Evolutionary conservation across 2,797 vertebrate genomes (phyloP), one percentile per base, ranked within the genome.

Genomic region (Peromyscus aztecus): DNA sequence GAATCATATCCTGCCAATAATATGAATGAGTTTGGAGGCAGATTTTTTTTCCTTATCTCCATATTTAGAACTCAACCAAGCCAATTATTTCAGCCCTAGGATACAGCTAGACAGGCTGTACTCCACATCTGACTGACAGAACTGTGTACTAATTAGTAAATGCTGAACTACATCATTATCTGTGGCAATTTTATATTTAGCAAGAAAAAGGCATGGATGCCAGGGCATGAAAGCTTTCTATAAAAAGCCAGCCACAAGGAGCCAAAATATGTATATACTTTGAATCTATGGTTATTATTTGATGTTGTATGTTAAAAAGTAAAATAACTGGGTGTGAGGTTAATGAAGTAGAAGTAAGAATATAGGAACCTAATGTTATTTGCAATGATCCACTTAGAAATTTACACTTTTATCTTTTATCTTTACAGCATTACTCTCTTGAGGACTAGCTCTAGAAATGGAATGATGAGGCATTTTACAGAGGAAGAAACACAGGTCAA

Each of bases 1-100:
- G 6, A 92, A 90, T 16, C 71, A 29, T 57, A 90, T 78, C 90
- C 55, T 96, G 19, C 34, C 37, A 78, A 57, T 71, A 82, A 77
- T 29, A 6, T 23, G 8, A 96, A 55, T 94, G 83, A 80, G 1
- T 23, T 52, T 81, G 14, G 13, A 46, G 37, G 40, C 49, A n/a
- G 0, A 34, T 27, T 7, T 46, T 19, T 24, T 80, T 61, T 27
- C 0, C 12, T 75, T 19, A 89, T 27, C 21, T 91, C 84, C 16
- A 75, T 31, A 37, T 29, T 61, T 29, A 80, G 29, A 55, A 89
- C 21, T 63, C 37, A 92, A 5, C 24, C 1, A 31, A 86, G 31
- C 11, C 29, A 86, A 87, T 82, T 52, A 61, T 83, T 94, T 95
- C 86, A 83, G 23, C 17, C 57, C 65, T 65, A 55, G 34, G 29